Base-by-base conservation (phyloP, 92 coral and sea anemone species). In the Paramuricea clavata region DNA sequence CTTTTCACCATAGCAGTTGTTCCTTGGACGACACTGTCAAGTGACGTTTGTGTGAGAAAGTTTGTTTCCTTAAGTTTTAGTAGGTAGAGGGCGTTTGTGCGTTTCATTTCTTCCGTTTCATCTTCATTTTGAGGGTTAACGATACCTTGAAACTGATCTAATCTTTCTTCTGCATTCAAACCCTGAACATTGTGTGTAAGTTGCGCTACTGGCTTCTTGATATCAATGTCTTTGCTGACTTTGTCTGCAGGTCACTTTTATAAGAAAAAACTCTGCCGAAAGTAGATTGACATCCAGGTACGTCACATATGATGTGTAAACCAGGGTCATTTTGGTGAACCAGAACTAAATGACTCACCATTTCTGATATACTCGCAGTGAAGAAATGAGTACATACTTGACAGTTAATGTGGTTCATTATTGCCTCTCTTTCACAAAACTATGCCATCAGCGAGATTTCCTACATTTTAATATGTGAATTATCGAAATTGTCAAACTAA, bases 171-270 rank as follows among this genome's bases (percentile, higher is more conserved):
- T 17, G 61, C 61, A 52, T 52, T 52, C 23, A 52, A 21, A 52
- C 23, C 61, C 61, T 52, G 61, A 52, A 52, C 61, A 52, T 21
- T 52, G 2, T 6, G 61, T 52, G 21, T 52, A 52, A 21, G 6
- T 52, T 52, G 61, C 61, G 23, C 61, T 6, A 52, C 61, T 49
- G 65, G 82, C 17, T 76, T 31, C 36, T 36, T 76, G 39, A 76
- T 49, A 54, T 80, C 69, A 64, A 49, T 36, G 85, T 80, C 69
- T 64, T 80, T 80, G 85, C n/a, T 80, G 85, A 54, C 43, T 80
- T 44, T 73, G 85, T 0, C 73, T n/a, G 65, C 0, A 80, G 85
- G 69, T 80, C 75, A 35, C 71, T 56, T 54, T 33, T 80, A 68
- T 59, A 80, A 23, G 71, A 62, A 35, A 47, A 80, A 17, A 80